Conservation (phyloP, 2,113 vertebrate species). For the Typhlomys cinereus region DNA sequence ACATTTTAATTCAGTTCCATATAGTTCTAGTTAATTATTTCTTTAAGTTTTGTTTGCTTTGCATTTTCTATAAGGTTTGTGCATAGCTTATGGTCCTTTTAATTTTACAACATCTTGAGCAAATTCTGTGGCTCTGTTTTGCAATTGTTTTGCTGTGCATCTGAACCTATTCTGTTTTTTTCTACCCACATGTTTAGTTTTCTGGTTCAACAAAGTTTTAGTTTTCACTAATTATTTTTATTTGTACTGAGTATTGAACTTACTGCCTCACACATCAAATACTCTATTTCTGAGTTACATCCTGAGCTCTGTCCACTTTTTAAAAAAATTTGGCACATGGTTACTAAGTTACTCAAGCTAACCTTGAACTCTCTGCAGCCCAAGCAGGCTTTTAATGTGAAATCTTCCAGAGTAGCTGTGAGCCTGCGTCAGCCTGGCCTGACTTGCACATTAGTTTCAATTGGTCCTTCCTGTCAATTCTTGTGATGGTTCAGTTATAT, state of each 20-base stretch:
- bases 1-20: background rate
- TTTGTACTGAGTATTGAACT: too few relatives aligned
- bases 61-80: background rate
- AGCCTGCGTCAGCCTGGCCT: too few relatives aligned
- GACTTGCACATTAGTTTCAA: background rate
- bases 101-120: conserved; percentile 40
- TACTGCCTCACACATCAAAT: too few relatives aligned
- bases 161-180: background rate
- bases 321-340: background rate
- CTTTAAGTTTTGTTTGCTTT: conserved; percentile 38
- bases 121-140: conserved; percentile 3
- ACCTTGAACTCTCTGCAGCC: too few relatives aligned
- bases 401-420: background rate
- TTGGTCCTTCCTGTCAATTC: background rate
- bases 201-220: background rate
- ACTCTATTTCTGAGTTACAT: background rate
- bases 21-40: conserved; percentile 23
- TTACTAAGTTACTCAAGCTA: too few relatives aligned
- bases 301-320: background rate
- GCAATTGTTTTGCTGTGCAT: background rate
- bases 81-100: too few relatives aligned
- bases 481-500: background rate
- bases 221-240: background rate
- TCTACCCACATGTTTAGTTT: background rate
- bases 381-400: background rate